phyloP scores from a whole-genome alignment of 35 echinoderm and acorn worm genomes.

The Anneissia japonica region DNA sequence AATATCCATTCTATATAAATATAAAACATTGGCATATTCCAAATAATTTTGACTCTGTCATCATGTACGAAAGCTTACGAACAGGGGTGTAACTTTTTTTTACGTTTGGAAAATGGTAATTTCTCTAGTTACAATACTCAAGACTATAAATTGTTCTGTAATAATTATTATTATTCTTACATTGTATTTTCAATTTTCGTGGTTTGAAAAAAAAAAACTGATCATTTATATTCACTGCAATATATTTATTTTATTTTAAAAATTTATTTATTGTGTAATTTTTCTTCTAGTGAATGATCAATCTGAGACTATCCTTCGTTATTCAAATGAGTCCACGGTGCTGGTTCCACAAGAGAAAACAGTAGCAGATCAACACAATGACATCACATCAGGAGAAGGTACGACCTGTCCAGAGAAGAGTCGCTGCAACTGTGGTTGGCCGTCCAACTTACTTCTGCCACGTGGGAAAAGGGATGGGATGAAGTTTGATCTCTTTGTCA shows the following conservation, averaged over 20 bases:
- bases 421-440: constrained; percentile 13
- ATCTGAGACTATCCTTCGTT: not conserved
- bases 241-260: not conserved
- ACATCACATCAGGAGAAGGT: not conserved
- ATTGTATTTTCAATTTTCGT: too few species aligned
- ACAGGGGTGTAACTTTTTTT: too few species aligned
- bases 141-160: too few species aligned
- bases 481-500: not conserved
- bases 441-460: constrained; percentile 4
- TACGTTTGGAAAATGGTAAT: too few species aligned
- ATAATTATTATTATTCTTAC: too few species aligned
- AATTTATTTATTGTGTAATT: not conserved
- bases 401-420: not conserved
- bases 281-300: not conserved
- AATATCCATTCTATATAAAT: too few species aligned
- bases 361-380: not conserved
- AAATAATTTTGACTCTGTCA: too few species aligned
- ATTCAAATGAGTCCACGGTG: not conserved
- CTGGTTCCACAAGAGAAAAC: not conserved
- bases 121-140: too few species aligned
- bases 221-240: too few species aligned
- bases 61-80: too few species aligned
- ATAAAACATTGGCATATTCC: too few species aligned
- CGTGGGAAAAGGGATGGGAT: not conserved
- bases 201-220: too few species aligned